These are phyloP conservation scores for Maconellicoccus hirsutus DNA, from an alignment of 1,140 invertebrate species.

Conservation along the genomic window DNA sequence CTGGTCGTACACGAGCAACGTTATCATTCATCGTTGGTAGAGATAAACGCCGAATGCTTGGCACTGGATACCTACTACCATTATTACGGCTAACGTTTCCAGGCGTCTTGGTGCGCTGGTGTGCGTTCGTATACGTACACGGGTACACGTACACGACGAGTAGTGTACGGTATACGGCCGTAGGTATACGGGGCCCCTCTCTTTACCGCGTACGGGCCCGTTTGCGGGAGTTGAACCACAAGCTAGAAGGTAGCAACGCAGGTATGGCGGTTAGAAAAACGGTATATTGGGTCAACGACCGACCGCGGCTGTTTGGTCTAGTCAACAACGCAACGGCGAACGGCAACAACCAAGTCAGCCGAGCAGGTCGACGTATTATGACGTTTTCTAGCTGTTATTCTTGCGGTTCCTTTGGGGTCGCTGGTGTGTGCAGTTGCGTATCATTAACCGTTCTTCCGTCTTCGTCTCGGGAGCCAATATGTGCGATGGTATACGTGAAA, in stretches of 20 bases:
- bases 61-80: slow-evolving; percentile 21
- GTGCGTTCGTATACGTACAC: neutral
- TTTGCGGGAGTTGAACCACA: slow-evolving; percentile 5
- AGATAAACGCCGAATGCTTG: slow-evolving; percentile 16
- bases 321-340: neutral
- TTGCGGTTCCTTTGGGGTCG: slow-evolving; percentile 19
- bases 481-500: too few species aligned
- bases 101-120: neutral
- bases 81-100: slow-evolving; percentile 5
- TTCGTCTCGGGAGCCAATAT: too few species aligned
- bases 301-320: slow-evolving; percentile 19
- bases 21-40: neutral
- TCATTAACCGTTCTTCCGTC: neutral
- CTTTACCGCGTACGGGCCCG: neutral
- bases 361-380: slow-evolving; percentile 18
- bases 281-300: slow-evolving; percentile 19
- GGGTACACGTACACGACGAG: neutral
- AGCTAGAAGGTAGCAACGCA: neutral
- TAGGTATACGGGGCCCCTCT: neutral
- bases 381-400: slow-evolving; percentile 20
- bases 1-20: neutral
- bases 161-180: neutral
- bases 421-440: neutral
- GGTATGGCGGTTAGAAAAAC: slow-evolving; percentile 7
- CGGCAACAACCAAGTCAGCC: slow-evolving; percentile 9